Percentiles rank a stretch among this genome's conserved stretches.
phyloP scores from a whole-genome alignment of 2,113 vertebrate species.

The Marmota flaviventris region DNA sequence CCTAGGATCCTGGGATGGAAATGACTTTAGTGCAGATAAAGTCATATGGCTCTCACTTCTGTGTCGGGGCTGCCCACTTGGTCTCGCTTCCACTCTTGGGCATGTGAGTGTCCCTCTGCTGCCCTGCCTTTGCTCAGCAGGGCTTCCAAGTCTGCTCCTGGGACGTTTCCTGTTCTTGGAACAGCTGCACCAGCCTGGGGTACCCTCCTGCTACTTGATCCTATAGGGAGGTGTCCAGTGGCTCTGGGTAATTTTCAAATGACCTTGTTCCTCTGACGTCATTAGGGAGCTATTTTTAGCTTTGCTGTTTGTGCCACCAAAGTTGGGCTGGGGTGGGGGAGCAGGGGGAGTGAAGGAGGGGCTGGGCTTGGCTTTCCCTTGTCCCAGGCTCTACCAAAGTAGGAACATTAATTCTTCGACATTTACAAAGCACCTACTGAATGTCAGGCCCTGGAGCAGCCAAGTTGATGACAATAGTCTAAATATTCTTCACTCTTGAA shows the following conservation, averaged over 20 bases:
- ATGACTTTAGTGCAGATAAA: slow-evolving; percentile 32
- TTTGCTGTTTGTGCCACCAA: slow-evolving; percentile 78
- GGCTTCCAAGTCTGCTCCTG: slow-evolving; percentile 66
- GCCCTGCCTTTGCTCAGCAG: neutral
- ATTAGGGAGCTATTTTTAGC: slow-evolving; percentile 78
- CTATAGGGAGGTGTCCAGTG: slow-evolving; percentile 82
- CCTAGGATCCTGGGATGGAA: neutral
- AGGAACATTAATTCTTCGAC: slow-evolving; percentile 6
- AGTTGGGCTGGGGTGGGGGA: slow-evolving; percentile 34
- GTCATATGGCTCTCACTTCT: neutral
- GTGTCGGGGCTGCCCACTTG: neutral
- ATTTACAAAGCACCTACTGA: neutral
- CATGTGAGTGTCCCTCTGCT: accelerated
- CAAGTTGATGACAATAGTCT: neutral
- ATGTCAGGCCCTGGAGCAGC: neutral
- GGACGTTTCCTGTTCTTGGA: slow-evolving; percentile 81
- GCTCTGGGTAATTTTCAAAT: slow-evolving; percentile 78
- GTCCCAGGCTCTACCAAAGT: neutral
- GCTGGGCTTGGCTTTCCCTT: neutral
- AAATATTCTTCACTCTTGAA: neutral
- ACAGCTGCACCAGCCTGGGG: slow-evolving; percentile 81
- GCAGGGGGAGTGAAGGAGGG: neutral
- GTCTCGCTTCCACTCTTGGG: neutral
- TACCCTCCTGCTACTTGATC: slow-evolving; percentile 83
- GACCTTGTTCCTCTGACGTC: slow-evolving; percentile 83